Conservation (phyloP, 1,140 invertebrate genomes). For the Psix sp. region DNA sequence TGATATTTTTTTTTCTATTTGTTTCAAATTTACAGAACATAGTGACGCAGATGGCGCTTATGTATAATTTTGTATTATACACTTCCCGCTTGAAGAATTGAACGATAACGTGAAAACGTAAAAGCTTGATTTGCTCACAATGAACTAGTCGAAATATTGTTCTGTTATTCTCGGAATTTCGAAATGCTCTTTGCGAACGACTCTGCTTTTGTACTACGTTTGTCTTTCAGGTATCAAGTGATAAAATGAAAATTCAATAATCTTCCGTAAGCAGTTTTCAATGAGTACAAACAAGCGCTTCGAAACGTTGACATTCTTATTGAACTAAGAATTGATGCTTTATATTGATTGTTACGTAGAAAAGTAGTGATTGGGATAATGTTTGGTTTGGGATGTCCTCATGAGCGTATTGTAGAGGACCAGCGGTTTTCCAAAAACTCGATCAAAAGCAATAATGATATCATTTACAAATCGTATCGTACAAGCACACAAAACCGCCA, state of each 20-base stretch:
- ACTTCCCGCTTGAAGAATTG: too few relatives aligned
- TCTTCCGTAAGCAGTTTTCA: constrained; percentile 22
- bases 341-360: constrained; percentile 25
- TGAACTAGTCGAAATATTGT: neutral
- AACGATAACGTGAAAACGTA: too few relatives aligned
- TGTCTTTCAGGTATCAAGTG: constrained; percentile 10
- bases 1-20: neutral
- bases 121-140: neutral
- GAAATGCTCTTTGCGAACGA: neutral
- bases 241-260: constrained; percentile 11
- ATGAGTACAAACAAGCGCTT: constrained; percentile 36
- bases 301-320: constrained; percentile 15
- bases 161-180: neutral
- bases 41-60: neutral
- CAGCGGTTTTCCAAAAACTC: too few relatives aligned
- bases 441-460: constrained; percentile 8
- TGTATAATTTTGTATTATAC: neutral
- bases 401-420: too few relatives aligned
- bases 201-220: constrained; percentile 13
- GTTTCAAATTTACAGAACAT: neutral
- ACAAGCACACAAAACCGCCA: constrained; percentile 1
- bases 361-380: constrained; percentile 22
- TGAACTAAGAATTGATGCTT: constrained; percentile 28
- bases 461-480: constrained; percentile 18
- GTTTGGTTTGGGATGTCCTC: too few relatives aligned